Evolutionary conservation across 2,113 vertebrate genomes (phyloP).

Genomic region (Zapus hudsonius): DNA sequence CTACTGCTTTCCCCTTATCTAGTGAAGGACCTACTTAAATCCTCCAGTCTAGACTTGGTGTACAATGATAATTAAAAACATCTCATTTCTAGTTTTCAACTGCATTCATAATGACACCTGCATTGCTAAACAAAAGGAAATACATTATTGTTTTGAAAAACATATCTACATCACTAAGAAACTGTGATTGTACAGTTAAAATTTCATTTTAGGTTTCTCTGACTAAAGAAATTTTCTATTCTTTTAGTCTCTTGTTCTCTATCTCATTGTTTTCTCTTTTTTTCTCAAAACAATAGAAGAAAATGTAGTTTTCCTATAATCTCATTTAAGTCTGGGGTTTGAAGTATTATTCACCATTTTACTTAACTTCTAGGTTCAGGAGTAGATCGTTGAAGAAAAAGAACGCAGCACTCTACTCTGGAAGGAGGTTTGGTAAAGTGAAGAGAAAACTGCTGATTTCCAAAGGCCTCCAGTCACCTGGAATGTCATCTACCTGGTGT

Average conservation of each 20-base stretch:
- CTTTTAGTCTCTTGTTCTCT: neutral
- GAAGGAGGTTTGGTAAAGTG: neutral
- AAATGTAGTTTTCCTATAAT: neutral
- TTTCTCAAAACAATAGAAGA: neutral
- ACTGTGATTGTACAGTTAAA: neutral
- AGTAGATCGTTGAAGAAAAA: neutral
- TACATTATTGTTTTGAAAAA: constrained; percentile 3
- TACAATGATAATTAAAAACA: neutral
- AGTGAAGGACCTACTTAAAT: neutral
- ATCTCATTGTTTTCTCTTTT: neutral
- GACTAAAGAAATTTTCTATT: neutral
- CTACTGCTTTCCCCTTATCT: constrained; percentile 14
- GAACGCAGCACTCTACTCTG: neutral
- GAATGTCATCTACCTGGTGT: neutral
- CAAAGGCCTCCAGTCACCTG: neutral
- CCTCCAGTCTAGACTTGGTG: neutral
- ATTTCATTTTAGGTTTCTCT: constrained; percentile 22
- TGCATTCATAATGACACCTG: neutral
- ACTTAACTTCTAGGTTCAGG: neutral
- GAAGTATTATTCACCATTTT: neutral
- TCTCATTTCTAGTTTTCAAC: neutral
- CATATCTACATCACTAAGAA: neutral
- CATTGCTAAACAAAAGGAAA: neutral
- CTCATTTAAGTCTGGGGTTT: neutral
- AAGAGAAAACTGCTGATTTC: neutral